phyloP scores from a whole-genome alignment of 2,888 invertebrate genomes.

The Allophyes oxyacanthae region DNA sequence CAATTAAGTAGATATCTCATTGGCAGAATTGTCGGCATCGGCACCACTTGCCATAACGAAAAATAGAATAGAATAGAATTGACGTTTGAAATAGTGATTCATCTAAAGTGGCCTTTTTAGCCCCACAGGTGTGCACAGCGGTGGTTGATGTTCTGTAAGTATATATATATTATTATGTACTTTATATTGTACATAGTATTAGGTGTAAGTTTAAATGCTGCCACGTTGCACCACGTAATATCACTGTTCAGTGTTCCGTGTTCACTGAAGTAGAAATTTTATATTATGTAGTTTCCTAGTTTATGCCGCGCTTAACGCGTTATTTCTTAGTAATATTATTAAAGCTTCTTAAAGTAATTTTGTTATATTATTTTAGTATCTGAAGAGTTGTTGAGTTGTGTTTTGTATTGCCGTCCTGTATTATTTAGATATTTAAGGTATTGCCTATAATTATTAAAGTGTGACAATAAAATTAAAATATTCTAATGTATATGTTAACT shows the following conservation, averaged over 20 bases:
- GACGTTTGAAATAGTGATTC: too few species aligned
- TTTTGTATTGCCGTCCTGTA: slow-evolving; percentile 42
- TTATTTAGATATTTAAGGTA: slow-evolving; percentile 18
- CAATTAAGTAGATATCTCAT: too few species aligned
- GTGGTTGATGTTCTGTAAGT: slow-evolving; percentile 5
- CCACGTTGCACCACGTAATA: slow-evolving; percentile 11
- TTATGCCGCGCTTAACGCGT: slow-evolving; percentile 11
- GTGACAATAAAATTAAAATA: slow-evolving; percentile 6
- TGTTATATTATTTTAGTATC: neutral
- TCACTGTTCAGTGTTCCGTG: slow-evolving; percentile 8
- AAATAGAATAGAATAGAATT: too few species aligned
- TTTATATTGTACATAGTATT: slow-evolving; percentile 1
- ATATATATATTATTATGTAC: too few species aligned
- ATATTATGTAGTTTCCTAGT: slow-evolving; percentile 26
- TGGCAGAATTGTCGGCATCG: too few species aligned
- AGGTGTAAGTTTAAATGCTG: slow-evolving; percentile 6
- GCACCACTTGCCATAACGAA: too few species aligned
- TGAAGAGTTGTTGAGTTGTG: slow-evolving; percentile 11
- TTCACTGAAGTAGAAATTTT: slow-evolving; percentile 32
- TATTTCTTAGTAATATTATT: slow-evolving; percentile 9
- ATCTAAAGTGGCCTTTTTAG: too few species aligned
- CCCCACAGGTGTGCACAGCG: slow-evolving; percentile 17
- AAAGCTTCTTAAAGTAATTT: slow-evolving; percentile 3
- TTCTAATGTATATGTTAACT: neutral
- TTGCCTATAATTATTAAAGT: slow-evolving; percentile 7